Base-by-base conservation (phyloP, 2,113 vertebrate species). In the Thinocorus orbignyianus region DNA sequence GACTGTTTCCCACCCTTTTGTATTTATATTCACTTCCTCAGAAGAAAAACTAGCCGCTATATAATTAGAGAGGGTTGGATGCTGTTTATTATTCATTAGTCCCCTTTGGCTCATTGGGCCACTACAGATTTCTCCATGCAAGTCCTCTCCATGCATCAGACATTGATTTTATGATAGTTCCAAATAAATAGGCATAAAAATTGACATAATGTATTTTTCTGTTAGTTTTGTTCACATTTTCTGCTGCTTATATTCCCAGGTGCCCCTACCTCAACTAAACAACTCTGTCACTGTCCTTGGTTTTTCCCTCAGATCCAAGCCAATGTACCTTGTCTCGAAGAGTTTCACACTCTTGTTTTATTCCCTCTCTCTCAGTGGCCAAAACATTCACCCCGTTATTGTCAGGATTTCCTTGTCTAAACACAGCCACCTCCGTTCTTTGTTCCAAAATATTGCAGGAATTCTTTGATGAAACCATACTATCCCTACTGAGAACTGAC, bases 271-370 rank as follows among this genome's bases (percentile, higher is more conserved):
- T 69, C 48, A 76, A 16, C 25, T 24, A 37, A 77, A 57, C 5
- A 39, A 23, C 19, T 85, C 70, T 37, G 13, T n/a, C 19, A 35
- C 51, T 79, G 58, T 58, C 39, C 26, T 76, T 46, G 7, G 9
- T 64, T 92, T 76, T 37, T 79, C 77, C 23, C 17, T 81, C 33
- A 72, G 9, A 76, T 51, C 7, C 61, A 79, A 81, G 17, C 19
- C 11, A 35, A 42, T 0, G 0, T 54, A 71, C 17, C 24, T 81
- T 33, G 52, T 31, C 35, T 69, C 33, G 35, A 14, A 17, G 7
- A 48, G 42, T 88, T 86, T 33, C 57, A 46, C 3, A 2, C 33
- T 60, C n/a, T 41, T 49, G 8, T 31, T 78, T 84, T 78, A 64
- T 52, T 68, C 58, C 14, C 6, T 42, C 54, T 72, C 23, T 58